Conservation (phyloP, 2,888 invertebrate species). For the Caenorhabditis japonica region DNA sequence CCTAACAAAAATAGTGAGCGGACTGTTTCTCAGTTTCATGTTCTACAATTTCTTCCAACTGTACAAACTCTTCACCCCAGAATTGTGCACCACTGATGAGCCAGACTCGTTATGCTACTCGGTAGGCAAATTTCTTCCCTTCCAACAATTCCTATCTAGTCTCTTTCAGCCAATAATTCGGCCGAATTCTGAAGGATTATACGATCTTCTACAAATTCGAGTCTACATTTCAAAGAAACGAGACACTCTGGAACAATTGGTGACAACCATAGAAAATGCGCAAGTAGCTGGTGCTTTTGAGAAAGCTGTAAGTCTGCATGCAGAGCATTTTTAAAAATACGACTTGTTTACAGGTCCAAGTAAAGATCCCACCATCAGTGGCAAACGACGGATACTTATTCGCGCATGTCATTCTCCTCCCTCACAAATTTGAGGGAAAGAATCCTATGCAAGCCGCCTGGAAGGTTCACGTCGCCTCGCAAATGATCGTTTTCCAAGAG, state of each 20-base stretch:
- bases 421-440: conserved; percentile 66
- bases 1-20: conserved; percentile 74
- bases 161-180: conserved; percentile 56
- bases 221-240: conserved; percentile 59
- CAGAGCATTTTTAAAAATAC: neutral
- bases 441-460: conserved; percentile 61
- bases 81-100: conserved; percentile 44
- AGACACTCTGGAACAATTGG: conserved; percentile 47
- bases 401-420: conserved; percentile 84
- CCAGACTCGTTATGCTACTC: conserved; percentile 13
- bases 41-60: conserved; percentile 79
- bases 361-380: conserved; percentile 83
- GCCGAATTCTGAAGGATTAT: conserved; percentile 51
- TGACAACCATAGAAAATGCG: conserved; percentile 46
- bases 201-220: conserved; percentile 65
- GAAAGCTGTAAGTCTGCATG: conserved; percentile 24
- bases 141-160: neutral
- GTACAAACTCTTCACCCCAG: conserved; percentile 78
- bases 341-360: conserved; percentile 78
- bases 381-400: conserved; percentile 86
- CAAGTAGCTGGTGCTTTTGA: conserved; percentile 45
- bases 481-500: conserved; percentile 67
- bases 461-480: conserved; percentile 55
- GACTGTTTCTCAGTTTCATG: conserved; percentile 79
- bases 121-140: too few relatives aligned